Base-by-base conservation (phyloP, 2,113 vertebrate species). In the Phyllopteryx taeniolatus region DNA sequence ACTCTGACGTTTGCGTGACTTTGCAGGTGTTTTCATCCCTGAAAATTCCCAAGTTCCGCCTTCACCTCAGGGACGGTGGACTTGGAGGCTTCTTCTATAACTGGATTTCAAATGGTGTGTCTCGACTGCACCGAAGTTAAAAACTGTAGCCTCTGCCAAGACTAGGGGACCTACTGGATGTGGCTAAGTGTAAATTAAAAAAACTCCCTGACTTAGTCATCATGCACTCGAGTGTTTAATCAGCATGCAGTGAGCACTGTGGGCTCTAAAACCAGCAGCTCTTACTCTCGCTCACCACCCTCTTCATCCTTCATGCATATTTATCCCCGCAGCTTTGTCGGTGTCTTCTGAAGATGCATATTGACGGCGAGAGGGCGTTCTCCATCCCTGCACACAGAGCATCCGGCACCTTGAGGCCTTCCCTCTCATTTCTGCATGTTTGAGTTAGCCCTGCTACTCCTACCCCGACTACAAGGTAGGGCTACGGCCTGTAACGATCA, bases 61-160 rank as follows among this genome's bases (percentile, higher is more conserved):
- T 51, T 46, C 35, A 39, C 44, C 57, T 67, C 53, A 8, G 44
- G 44, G 44, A 12, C 11, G 10, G 44, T 46, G 2, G 44, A 46
- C 44, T 12, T 13, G 13, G 12, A 46, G 44, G 44, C 43, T 27
- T 27, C 27, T 27, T 27, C 27, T 27, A 27, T 27, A 27, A 27
- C 27, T 27, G 27, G 27, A 27, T 27, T 20, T 53, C 51, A n/a
- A 53, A 20, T 19, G 20, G 14, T 10, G 53, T 22, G 20, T 22
- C 20, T 11, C 9, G 11, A 9, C n/a, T 56, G 53, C 53, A 5
- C 19, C 39, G 12, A 11, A 62, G 51, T 70, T 76, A 68, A 67
- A 77, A 85, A 85, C 80, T 77, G 83, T 87, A 87, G 85, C 86
- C 83, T 78, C 85, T 82, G 90, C 89, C 87, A 86, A 90, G 51